A percentile compares a stretch with the other conserved stretches of the same genome.
Conservation (phyloP, 2,113 vertebrate species). For the Triplophysa tibetana region DNA sequence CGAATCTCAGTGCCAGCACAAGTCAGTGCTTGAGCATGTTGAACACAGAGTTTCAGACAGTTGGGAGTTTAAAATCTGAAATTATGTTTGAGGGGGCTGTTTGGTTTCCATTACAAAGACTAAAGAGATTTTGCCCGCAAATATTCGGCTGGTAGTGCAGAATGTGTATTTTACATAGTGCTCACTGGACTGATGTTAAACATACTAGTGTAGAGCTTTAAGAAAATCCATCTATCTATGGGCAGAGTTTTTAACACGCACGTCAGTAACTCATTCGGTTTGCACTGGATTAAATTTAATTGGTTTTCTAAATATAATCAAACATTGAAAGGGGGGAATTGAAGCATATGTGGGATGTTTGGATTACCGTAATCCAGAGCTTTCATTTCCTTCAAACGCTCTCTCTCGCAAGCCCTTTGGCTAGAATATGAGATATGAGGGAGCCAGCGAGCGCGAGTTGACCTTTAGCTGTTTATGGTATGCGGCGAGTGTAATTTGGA, state of each 20-base stretch:
- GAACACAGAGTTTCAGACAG: constrained; percentile 12
- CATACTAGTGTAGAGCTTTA: constrained; percentile 2
- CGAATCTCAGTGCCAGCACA: constrained; percentile 32
- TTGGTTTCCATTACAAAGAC: constrained; percentile 23
- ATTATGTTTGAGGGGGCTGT: not conserved
- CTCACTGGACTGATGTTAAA: constrained; percentile 3
- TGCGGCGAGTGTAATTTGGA: constrained; percentile 28
- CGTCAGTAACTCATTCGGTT: constrained; percentile 31
- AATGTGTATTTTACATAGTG: not conserved
- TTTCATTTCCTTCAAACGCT: constrained; percentile 32
- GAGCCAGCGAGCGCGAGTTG: not conserved
- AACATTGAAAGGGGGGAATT: constrained; percentile 24
- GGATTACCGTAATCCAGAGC: constrained; percentile 53
- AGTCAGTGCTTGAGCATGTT: not conserved
- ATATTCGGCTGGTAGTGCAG: not conserved
- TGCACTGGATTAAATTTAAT: constrained; percentile 47
- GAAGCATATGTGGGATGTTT: constrained; percentile 47
- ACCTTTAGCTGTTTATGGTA: constrained; percentile 35
- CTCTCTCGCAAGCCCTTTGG: not conserved
- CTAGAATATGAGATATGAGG: not conserved
- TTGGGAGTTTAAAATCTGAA: constrained; percentile 3
- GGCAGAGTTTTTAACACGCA: constrained; percentile 17
- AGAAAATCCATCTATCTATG: not conserved
- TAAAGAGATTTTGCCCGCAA: constrained; percentile 17
- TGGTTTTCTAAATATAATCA: constrained; percentile 56